phyloP scores from a whole-genome alignment of 2,797 vertebrate species.

The Halcyon smyrnensis region DNA sequence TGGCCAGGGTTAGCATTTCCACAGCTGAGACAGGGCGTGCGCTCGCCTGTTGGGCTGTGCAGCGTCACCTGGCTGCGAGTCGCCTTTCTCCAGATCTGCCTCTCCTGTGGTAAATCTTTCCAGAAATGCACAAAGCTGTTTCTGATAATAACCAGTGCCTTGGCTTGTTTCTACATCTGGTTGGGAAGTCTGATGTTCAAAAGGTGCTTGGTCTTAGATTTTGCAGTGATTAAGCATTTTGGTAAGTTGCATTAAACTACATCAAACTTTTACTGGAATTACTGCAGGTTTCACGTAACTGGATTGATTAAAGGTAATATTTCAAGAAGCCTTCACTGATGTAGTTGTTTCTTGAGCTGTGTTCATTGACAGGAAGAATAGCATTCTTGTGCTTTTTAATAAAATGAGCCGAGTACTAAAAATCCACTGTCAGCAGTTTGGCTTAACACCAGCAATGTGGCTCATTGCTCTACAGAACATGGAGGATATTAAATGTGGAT shows the following conservation, averaged over 20 bases:
- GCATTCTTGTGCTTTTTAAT: constrained; percentile 26
- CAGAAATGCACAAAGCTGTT: neutral
- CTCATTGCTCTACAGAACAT: neutral
- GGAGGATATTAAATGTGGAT: constrained; percentile 36
- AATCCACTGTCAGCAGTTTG: constrained; percentile 37
- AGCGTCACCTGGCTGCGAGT: rapidly evolving
- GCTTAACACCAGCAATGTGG: neutral
- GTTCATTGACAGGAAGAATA: constrained; percentile 25
- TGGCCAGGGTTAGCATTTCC: neutral
- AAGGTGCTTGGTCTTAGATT: neutral
- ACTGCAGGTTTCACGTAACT: neutral
- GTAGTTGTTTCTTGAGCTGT: neutral
- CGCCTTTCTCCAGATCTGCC: neutral
- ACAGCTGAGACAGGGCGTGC: rapidly evolving
- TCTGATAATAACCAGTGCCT: neutral
- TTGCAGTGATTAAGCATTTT: neutral
- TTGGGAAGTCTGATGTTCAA: neutral
- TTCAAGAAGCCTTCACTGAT: constrained; percentile 9
- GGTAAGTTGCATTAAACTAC: neutral
- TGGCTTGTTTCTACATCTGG: neutral
- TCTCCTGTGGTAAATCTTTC: neutral
- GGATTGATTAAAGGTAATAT: constrained; percentile 4
- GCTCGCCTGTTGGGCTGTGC: neutral
- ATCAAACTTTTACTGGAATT: neutral
- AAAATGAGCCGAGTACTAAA: neutral